Percentiles rank a stretch among this genome's conserved stretches.
These are phyloP conservation scores for Myotis planiceps DNA, from an alignment of 2,797 vertebrate species.

Conservation along the genomic window DNA sequence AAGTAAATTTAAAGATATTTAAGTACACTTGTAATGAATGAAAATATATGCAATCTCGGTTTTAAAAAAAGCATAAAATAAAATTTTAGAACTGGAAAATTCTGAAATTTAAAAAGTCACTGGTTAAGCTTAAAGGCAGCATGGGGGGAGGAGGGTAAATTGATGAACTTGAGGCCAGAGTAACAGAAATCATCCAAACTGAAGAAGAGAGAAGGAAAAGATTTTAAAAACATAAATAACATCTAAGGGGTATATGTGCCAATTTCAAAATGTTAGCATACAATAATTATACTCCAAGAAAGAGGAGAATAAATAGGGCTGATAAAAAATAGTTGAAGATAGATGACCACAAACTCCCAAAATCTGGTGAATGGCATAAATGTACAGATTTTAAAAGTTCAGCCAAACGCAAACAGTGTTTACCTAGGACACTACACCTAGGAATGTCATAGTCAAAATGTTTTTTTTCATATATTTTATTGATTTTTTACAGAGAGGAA, in stretches of 20 bases:
- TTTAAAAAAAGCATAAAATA: neutral
- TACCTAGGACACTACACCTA: neutral
- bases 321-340: neutral
- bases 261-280: constrained; percentile 16
- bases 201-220: neutral
- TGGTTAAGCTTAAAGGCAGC: constrained; percentile 9
- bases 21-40: neutral
- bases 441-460: neutral
- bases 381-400: neutral
- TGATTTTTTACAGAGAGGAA: too few species aligned
- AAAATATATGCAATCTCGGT: neutral
- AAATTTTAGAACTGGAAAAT: neutral
- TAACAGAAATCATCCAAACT: neutral
- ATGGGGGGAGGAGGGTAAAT: neutral
- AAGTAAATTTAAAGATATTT: neutral
- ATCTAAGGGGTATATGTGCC: neutral
- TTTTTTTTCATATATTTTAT: neutral
- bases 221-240: neutral
- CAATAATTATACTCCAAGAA: neutral
- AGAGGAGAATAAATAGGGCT: neutral
- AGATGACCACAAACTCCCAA: neutral
- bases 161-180: neutral
- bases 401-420: neutral
- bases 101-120: constrained; percentile 21
- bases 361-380: neutral